A percentile compares a stretch with the other conserved stretches of the same genome.
Conservation (phyloP, 2,888 invertebrate genomes). For the Pandemis heparana region DNA sequence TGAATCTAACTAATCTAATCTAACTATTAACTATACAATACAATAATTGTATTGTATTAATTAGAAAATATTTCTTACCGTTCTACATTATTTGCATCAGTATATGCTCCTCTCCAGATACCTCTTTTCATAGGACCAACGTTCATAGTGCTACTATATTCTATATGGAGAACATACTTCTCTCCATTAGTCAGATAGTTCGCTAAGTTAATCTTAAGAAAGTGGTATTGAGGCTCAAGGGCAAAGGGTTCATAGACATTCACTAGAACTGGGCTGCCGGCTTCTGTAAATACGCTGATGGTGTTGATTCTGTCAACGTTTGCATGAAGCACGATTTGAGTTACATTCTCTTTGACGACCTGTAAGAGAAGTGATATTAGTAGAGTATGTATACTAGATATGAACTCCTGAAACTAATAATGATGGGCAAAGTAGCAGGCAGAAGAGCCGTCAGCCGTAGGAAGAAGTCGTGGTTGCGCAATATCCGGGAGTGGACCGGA, state of each 20-base stretch:
- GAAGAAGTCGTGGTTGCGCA: too few species aligned
- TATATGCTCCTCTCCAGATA: conserved; percentile 78
- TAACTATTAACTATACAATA: too few species aligned
- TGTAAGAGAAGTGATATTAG: conserved; percentile 50
- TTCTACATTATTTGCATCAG: conserved; percentile 64
- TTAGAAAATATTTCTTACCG: conserved; percentile 57
- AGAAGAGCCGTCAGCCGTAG: too few species aligned
- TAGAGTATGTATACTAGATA: too few species aligned
- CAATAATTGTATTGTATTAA: too few species aligned
- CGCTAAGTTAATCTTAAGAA: conserved; percentile 69
- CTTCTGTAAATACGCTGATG: conserved; percentile 51
- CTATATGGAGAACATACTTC: conserved; percentile 75
- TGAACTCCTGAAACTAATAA: too few species aligned
- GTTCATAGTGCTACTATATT: conserved; percentile 81
- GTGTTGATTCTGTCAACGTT: conserved; percentile 70
- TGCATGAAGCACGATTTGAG: conserved; percentile 77
- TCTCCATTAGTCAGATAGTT: conserved; percentile 55
- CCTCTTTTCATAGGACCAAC: conserved; percentile 80
- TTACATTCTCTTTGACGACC: conserved; percentile 66
- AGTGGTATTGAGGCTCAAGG: conserved; percentile 72
- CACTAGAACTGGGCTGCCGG: conserved; percentile 50
- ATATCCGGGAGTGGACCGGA: too few species aligned
- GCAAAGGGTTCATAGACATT: conserved; percentile 49
- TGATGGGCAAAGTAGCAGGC: too few species aligned
- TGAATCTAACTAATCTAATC: too few species aligned